Base-by-base conservation (phyloP, 1,140 invertebrate genomes). In the Chionoecetes opilio region DNA sequence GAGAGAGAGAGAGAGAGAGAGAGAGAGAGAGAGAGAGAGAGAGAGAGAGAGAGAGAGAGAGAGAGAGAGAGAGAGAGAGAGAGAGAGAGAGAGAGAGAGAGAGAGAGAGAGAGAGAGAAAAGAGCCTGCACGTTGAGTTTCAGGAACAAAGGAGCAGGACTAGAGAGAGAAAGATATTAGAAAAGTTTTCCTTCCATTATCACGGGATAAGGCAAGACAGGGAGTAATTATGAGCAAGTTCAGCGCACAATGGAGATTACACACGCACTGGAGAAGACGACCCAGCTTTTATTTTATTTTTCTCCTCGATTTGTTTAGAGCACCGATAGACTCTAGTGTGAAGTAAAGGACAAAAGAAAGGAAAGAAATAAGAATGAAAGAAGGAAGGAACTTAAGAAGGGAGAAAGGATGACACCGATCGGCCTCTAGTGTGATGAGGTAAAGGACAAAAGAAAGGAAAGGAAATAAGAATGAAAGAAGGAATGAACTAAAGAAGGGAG, bases 181-280 rank as follows among this genome's bases (percentile, higher is more conserved):
- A 75, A 75, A 75, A 75, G 63, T 75, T 75, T 75, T 26, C 63
- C 21, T 75, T 75, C 63, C 63, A 75, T 75, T 75, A 75, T 75
- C 63, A n/a, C 63, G 63, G 63, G n/a, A 0, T 75, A 75, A 75
- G 21, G 63, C 63, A 26, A 75, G 63, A 5, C 63, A 26, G 63
- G 21, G 63, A 75, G 63, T 75, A 75, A 75, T 75, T 75, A 75
- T n/a, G 63, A n/a, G 63, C 63, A 75, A 75, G 63, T 75, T 75
- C 63, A 75, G n/a, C 63, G 8, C 63, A 75, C 63, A 75, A 75
- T 75, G 63, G 21, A 75, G 63, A 75, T 75, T 75, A 75, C n/a
- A n/a, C 63, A 75, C 63, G n/a, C 21, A n/a, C 63, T 26, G 9
- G 26, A 26, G n/a, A 75, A n/a, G 21, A 2, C n/a, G 63, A 75